Conservation (phyloP, 92 coral and sea anemone species). For the Ricordea florida region DNA sequence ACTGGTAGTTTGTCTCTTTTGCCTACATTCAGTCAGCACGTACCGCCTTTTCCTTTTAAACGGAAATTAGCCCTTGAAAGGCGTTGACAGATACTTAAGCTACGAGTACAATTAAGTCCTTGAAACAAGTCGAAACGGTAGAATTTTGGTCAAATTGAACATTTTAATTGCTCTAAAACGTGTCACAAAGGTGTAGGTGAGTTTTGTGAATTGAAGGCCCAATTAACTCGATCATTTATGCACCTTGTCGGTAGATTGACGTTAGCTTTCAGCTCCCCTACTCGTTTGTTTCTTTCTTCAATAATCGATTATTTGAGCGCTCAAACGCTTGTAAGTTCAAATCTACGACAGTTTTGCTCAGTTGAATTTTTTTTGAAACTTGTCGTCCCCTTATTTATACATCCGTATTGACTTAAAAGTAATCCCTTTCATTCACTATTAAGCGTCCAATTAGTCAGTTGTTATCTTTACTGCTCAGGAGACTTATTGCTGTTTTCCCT, state of each 20-base stretch:
- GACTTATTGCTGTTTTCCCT: no score
- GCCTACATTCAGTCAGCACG: neutral
- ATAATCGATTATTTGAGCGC: no score
- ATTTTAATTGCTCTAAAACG: neutral
- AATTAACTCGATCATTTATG: neutral
- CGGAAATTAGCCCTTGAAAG: conserved; percentile 3
- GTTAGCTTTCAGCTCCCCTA: neutral
- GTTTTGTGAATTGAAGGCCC: neutral
- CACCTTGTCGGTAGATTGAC: neutral
- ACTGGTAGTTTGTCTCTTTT: no score
- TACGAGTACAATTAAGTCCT: conserved; percentile 1
- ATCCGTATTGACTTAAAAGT: no score
- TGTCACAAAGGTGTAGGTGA: neutral
- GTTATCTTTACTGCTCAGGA: no score
- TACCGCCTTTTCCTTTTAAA: neutral
- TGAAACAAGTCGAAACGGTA: neutral
- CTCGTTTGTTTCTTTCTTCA: no score
- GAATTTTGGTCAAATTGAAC: neutral
- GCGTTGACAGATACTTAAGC: neutral
- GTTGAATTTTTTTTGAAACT: no score
- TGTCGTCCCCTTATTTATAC: no score
- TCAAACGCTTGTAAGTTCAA: no score
- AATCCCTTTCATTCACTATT: no score
- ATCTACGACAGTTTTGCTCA: no score
- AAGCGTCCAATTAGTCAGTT: no score